Evolutionary conservation across 2,797 vertebrate genomes (phyloP), one percentile per base, ranked within the genome.

Genomic region (Muscicapa striata): DNA sequence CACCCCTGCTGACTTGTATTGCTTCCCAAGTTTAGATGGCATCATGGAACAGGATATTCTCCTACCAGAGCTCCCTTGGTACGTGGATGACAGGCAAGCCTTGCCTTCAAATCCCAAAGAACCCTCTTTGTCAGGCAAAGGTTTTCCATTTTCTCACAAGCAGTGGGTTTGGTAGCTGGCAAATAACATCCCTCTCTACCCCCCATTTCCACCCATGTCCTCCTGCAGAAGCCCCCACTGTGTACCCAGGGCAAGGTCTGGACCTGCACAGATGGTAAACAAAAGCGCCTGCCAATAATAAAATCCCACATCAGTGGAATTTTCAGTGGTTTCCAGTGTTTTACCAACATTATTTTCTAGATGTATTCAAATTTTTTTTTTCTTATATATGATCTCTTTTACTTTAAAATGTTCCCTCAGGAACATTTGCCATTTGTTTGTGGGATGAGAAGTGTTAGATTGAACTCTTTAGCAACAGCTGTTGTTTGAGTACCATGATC

Each of bases 1-100:
- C 27, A 7, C 17, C 1, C 1, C 30, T 22, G 9, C 32, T 74
- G 48, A 13, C 11, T 88, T 78, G 12, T 5, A 30, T 20, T 67
- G 23, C 23, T 74, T 77, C 51, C 57, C 41, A 57, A 64, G 32
- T 29, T 83, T 34, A 89, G 40, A 45, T 30, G 38, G 36, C 26
- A 82, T 57, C 43, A n/a, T 23, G 49, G 46, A 21, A 45, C 1
- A 2, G 85, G 45, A 10, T 45, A 55, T 12, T 40, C 26, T 67
- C 52, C n/a, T 43, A 2, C 9, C 48, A 73, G 55, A 73, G n/a
- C 18, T 82, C 34, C n/a, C 46, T 43, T 38, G 20, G 41, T 6
- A 0, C 0, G 0, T n/a, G 41, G 41, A 45, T 55, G 62, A 29
- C 36, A 29, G 11, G 13, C 34, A 70, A 77, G 23, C 8, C 24